A percentile compares a stretch with the other conserved stretches of the same genome.
These are phyloP conservation scores for Pogonophryne albipinna DNA, from an alignment of 2,797 vertebrate genomes.

Conservation along the genomic window DNA sequence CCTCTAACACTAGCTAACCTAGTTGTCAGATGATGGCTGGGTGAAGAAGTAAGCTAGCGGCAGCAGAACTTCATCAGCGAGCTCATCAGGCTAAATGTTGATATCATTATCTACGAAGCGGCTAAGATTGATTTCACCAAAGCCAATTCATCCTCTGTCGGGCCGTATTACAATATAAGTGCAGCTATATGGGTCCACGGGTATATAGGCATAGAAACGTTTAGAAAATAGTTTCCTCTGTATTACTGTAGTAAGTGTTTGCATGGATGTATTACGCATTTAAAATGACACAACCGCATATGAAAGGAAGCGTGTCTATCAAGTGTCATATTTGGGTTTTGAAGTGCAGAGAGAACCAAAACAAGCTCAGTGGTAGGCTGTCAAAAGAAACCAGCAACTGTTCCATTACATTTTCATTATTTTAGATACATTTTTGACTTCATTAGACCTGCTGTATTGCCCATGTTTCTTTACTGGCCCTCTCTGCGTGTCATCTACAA, in stretches of 20 bases:
- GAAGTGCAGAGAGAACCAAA: constrained; percentile 1
- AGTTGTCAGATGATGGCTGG: constrained; percentile 7
- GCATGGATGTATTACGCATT: too few relatives aligned
- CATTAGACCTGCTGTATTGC: background rate
- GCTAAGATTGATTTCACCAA: background rate
- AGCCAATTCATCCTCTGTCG: background rate
- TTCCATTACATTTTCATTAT: background rate
- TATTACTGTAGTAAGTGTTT: too few relatives aligned
- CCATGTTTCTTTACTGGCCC: background rate
- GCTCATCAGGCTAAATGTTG: background rate
- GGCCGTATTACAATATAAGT: background rate
- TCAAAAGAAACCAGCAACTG: background rate
- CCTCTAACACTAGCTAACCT: constrained; percentile 17
- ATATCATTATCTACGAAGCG: background rate
- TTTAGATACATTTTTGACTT: background rate
- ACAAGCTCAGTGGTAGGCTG: constrained; percentile 8
- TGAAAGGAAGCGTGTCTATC: background rate
- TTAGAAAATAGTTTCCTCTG: background rate
- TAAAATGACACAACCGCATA: background rate
- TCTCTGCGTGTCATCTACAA: background rate
- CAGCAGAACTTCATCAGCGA: constrained; percentile 2
- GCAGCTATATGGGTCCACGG: background rate
- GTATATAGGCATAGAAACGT: too few relatives aligned
- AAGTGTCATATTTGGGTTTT: background rate
- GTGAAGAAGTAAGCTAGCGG: constrained; percentile 20